These are phyloP conservation scores for Nymphicus hollandicus DNA, from an alignment of 2,113 vertebrate genomes.

Conservation along the genomic window DNA sequence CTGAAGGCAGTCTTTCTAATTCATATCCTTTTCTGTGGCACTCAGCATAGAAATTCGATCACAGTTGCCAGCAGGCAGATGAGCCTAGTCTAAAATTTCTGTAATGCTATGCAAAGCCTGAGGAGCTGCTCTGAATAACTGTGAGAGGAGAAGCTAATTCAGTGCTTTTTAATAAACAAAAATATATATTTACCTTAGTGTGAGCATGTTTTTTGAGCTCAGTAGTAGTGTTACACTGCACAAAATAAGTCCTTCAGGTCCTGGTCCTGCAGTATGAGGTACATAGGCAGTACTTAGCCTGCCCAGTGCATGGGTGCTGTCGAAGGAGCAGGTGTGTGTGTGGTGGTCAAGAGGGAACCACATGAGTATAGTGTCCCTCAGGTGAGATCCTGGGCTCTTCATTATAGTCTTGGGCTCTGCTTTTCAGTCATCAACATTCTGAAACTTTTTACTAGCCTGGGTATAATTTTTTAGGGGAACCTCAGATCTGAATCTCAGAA, in stretches of 20 bases:
- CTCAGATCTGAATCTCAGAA: background rate
- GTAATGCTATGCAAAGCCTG: background rate
- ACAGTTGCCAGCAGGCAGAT: background rate
- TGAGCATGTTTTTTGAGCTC: background rate
- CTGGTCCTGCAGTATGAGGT: background rate
- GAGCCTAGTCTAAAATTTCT: background rate
- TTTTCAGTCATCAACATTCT: background rate
- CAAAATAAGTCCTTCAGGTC: background rate
- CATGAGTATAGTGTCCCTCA: background rate
- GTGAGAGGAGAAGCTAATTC: background rate
- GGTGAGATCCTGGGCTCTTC: background rate
- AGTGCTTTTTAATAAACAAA: background rate
- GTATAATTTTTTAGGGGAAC: background rate
- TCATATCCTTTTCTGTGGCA: background rate
- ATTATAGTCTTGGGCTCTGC: background rate
- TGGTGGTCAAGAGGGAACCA: background rate
- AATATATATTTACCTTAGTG: background rate
- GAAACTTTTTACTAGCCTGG: background rate
- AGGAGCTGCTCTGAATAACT: background rate
- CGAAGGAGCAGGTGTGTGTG: background rate
- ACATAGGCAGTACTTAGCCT: rapidly evolving
- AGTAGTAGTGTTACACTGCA: background rate
- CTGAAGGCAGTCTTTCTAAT: background rate
- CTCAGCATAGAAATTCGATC: background rate
- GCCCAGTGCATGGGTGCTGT: background rate